Evolutionary conservation across 2,888 invertebrate genomes (phyloP).

Genomic region (Hydrotaea cyrtoneurina): DNA sequence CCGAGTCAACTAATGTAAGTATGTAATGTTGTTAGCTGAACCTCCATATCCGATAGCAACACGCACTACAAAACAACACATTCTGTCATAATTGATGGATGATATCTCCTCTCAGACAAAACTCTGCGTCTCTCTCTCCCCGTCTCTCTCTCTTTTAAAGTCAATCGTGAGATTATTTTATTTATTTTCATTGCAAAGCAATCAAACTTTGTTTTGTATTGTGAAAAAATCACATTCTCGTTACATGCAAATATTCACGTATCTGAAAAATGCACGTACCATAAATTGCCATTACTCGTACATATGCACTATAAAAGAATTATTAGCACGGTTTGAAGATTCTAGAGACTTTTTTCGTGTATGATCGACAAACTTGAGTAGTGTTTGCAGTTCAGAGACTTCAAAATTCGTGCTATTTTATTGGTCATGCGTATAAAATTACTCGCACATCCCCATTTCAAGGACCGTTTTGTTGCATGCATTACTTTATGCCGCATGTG

Average conservation of each 20-base stretch:
- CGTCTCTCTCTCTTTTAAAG: not conserved
- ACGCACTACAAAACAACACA: too few species aligned
- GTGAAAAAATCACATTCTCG: not conserved
- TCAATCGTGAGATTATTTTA: not conserved
- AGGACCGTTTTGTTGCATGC: not conserved
- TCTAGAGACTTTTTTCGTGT: not conserved
- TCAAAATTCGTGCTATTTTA: not conserved
- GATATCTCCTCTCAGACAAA: too few species aligned
- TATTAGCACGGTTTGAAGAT: not conserved
- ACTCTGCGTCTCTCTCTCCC: not conserved
- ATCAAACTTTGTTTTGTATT: not conserved
- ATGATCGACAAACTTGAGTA: not conserved
- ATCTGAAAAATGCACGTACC: not conserved
- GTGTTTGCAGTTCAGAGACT: too few species aligned
- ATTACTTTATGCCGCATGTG: not conserved
- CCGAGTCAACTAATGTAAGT: too few species aligned
- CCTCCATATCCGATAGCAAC: too few species aligned
- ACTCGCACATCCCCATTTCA: not conserved
- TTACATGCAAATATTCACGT: constrained; percentile 13
- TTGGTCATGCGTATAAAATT: not conserved
- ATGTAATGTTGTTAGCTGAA: too few species aligned
- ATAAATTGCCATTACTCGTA: not conserved
- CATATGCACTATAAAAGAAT: not conserved
- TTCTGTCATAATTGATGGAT: too few species aligned
- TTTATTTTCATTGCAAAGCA: not conserved